These are phyloP conservation scores for Gryllus bimaculatus DNA, from an alignment of 1,140 invertebrate species.

Conservation along the genomic window DNA sequence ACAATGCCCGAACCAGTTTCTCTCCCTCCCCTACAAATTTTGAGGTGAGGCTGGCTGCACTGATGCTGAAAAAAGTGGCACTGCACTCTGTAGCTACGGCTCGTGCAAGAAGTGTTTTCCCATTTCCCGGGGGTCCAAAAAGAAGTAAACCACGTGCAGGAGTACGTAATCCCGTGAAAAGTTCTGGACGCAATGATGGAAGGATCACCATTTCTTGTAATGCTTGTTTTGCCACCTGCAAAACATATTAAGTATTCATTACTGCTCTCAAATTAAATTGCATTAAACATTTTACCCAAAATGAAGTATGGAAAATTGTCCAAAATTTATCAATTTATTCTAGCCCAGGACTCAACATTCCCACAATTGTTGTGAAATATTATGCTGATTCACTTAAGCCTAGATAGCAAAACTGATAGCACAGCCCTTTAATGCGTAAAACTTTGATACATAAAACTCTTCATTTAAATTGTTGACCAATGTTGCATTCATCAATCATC, in stretches of 20 bases:
- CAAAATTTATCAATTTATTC: too few relatives aligned
- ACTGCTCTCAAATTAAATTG: too few relatives aligned
- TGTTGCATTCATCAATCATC: too few relatives aligned
- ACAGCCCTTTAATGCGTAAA: too few relatives aligned
- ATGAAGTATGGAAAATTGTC: too few relatives aligned
- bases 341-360: too few relatives aligned
- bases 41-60: constrained; percentile 93
- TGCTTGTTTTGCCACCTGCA: constrained; percentile 81
- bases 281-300: too few relatives aligned
- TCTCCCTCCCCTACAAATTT: constrained; percentile 97
- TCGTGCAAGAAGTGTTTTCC: constrained; percentile 83
- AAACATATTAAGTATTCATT: neutral
- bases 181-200: constrained; percentile 86
- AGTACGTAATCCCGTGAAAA: constrained; percentile 82
- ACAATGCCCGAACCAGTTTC: constrained; percentile 91
- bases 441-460: too few relatives aligned
- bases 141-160: constrained; percentile 87
- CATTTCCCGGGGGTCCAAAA: constrained; percentile 92
- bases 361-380: too few relatives aligned
- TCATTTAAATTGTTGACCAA: too few relatives aligned
- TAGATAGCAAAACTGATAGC: too few relatives aligned
- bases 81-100: constrained; percentile 83
- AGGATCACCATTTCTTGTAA: constrained; percentile 96
- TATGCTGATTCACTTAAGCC: too few relatives aligned
- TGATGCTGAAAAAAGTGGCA: constrained; percentile 96